Evolutionary conservation across 2,797 vertebrate genomes (phyloP).

Genomic region (Anisognathus igniventris): DNA sequence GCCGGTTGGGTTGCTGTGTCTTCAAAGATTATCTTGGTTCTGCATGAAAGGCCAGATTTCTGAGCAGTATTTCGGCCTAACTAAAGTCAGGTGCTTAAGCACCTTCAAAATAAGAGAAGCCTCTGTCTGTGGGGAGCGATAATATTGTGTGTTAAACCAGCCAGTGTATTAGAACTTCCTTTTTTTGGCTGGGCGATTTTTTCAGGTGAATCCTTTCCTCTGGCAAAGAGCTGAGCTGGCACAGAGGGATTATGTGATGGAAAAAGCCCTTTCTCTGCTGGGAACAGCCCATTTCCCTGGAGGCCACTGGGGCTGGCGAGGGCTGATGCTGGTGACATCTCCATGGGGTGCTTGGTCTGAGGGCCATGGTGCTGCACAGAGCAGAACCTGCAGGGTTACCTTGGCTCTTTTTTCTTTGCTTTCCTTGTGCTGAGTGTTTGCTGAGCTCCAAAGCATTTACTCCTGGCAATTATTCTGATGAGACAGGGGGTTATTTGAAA

Average conservation of each 20-base stretch:
- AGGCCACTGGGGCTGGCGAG: accelerated
- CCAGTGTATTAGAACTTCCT: not conserved
- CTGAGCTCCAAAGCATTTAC: not conserved
- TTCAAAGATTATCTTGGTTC: conserved; percentile 30
- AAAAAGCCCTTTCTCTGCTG: not conserved
- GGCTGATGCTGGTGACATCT: not conserved
- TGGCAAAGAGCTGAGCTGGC: not conserved
- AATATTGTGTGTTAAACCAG: conserved; percentile 11
- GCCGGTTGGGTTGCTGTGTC: not conserved
- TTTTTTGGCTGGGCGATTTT: not conserved
- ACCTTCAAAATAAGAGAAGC: conserved; percentile 11
- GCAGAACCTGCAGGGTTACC: not conserved
- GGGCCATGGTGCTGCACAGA: not conserved
- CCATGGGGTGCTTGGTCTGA: not conserved
- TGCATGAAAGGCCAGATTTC: conserved; percentile 5
- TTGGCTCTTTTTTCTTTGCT: not conserved
- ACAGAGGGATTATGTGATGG: not conserved
- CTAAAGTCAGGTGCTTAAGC: conserved; percentile 14
- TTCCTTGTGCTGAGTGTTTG: not conserved
- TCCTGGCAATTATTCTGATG: not conserved
- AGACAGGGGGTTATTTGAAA: not conserved
- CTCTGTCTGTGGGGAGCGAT: conserved; percentile 34
- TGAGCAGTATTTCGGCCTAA: not conserved
- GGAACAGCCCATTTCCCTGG: not conserved
- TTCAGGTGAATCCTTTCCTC: not conserved